Evolutionary conservation across 92 coral and sea anemone species (phyloP), one percentile per base, ranked within the genome.

Genomic region (Epizoanthus illoricatus): DNA sequence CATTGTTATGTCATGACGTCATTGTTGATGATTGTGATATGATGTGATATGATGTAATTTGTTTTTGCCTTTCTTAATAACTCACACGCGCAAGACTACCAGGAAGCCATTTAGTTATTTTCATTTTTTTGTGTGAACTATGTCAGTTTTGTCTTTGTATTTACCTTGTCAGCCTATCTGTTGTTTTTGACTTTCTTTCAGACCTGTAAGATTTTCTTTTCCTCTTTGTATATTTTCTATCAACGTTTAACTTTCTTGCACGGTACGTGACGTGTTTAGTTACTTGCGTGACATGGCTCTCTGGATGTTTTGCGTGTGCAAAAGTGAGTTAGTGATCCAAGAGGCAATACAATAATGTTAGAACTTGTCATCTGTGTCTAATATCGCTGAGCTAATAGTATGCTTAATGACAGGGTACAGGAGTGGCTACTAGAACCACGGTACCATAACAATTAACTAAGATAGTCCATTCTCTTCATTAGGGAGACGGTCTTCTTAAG

Each of bases 1-100:
- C 19, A 76, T 60, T 76, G 81, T 76, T 61, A 41, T 76, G 81
- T 75, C 66, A 78, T 78, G 61, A 62, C 82, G 71, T 78, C 82
- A 21, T 74, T 21, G 82, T 78, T 63, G 82, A 78, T 78, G 82
- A 78, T 78, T 61, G 82, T 63, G 81, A 76, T 76, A 76, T 76
- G 81, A 76, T 76, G 81, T 76, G 81, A 76, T 76, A 76, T 76
- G 81, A 76, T 76, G 81, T 76, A n/a, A 65, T 20, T 43, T 6
- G 19, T 43, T 45, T 4, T 72, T n/a, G 81, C 47, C 45, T 39
- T 9, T 5, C 2, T 7, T 24, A 20, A 21, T 40, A 76, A 23
- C 24, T 33, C 80, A 33, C 20, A 57, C 64, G 6, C 3, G 42
- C 33, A 57, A 58, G 16, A 5, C 33, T 11, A 7, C 61, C 80